These are phyloP conservation scores for Nycticorax nycticorax DNA, from an alignment of 2,113 vertebrate species.

Conservation along the genomic window DNA sequence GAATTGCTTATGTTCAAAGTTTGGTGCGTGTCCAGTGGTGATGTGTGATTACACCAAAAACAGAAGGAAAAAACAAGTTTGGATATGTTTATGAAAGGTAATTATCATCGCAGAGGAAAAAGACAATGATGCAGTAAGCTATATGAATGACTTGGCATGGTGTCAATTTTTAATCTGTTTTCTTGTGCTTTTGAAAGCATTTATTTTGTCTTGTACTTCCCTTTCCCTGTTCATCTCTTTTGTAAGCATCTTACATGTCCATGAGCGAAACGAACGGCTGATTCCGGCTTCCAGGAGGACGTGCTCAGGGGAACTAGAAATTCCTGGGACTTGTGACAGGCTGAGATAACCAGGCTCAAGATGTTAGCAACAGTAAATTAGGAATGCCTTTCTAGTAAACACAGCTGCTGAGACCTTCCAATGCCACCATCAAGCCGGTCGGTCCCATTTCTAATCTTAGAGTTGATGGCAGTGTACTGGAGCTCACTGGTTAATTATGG, in stretches of 20 bases:
- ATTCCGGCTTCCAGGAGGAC: neutral
- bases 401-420: slow-evolving; percentile 20
- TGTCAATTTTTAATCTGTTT: slow-evolving; percentile 13
- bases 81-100: slow-evolving; percentile 41
- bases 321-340: neutral
- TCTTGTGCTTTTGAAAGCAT: neutral
- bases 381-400: neutral
- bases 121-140: slow-evolving; percentile 32
- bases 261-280: neutral
- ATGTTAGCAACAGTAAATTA: neutral
- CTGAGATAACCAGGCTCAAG: neutral
- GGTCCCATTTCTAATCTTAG: slow-evolving; percentile 54
- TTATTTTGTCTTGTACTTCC: slow-evolving; percentile 16
- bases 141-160: slow-evolving; percentile 26
- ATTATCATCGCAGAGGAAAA: neutral
- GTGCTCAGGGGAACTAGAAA: neutral
- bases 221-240: neutral
- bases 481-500: slow-evolving; percentile 46
- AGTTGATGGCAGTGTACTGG: slow-evolving; percentile 62
- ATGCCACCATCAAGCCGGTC: slow-evolving; percentile 22
- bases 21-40: neutral
- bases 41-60: slow-evolving; percentile 1
- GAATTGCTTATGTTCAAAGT: neutral
- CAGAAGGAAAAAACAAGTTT: slow-evolving; percentile 60
- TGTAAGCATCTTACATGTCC: neutral